phyloP scores from a whole-genome alignment of 2,888 invertebrate species.

The Phyto melanocephala region DNA sequence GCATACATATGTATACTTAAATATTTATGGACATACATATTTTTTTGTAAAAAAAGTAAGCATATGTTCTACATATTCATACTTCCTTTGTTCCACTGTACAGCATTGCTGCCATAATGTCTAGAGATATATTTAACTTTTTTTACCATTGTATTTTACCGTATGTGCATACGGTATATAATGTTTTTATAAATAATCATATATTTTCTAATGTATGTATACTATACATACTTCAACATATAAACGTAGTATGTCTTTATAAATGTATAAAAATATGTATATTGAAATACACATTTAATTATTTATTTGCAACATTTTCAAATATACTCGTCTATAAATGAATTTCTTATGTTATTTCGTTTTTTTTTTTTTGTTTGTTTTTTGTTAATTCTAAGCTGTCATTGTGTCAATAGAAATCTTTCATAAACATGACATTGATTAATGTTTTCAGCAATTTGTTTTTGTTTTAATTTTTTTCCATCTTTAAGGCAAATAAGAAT shows the following conservation, averaged over 20 bases:
- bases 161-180: no score
- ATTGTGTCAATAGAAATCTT: slow-evolving; percentile 61
- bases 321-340: no score
- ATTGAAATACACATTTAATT: slow-evolving; percentile 8
- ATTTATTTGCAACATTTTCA: no score
- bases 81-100: slow-evolving; percentile 24
- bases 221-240: not conserved
- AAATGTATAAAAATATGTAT: no score
- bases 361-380: not conserved
- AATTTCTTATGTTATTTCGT: not conserved
- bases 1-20: no score
- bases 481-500: slow-evolving; percentile 2
- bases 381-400: slow-evolving; percentile 53
- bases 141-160: not conserved
- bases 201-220: no score
- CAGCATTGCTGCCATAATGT: slow-evolving; percentile 42
- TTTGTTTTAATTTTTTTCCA: not conserved
- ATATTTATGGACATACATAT: no score
- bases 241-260: not conserved
- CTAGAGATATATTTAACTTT: slow-evolving; percentile 25
- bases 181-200: no score
- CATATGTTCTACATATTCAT: no score
- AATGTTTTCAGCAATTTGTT: slow-evolving; percentile 41
- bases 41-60: no score
- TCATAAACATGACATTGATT: slow-evolving; percentile 61